Percentiles rank a stretch among this genome's conserved stretches.
These are phyloP conservation scores for Ciconia boyciana DNA, from an alignment of 2,113 vertebrate genomes.

Conservation along the genomic window DNA sequence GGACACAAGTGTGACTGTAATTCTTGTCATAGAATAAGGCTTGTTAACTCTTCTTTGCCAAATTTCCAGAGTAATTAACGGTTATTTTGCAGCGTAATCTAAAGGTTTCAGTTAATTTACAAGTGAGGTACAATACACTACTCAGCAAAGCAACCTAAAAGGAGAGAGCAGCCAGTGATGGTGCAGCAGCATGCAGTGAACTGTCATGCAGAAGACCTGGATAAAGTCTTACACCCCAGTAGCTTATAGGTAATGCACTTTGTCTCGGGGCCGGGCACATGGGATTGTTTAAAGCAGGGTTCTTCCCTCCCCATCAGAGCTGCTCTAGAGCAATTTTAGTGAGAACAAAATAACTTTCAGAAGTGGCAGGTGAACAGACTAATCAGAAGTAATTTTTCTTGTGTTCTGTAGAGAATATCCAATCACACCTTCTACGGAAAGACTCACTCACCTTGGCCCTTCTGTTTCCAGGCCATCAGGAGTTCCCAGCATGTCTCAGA, in stretches of 20 bases:
- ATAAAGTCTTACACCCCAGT: conserved; percentile 26
- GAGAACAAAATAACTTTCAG: conserved; percentile 58
- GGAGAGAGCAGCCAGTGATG: conserved; percentile 66
- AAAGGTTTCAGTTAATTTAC: conserved; percentile 67
- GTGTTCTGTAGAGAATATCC: conserved; percentile 58
- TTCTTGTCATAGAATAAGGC: conserved; percentile 71
- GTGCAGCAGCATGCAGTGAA: conserved; percentile 76
- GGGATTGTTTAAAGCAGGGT: neutral
- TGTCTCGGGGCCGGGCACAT: neutral
- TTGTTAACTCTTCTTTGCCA: conserved; percentile 63
- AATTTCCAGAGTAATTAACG: conserved; percentile 68
- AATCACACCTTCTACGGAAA: conserved; percentile 36
- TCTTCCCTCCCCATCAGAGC: conserved; percentile 52
- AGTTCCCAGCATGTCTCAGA: conserved; percentile 52
- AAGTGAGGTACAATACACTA: conserved; percentile 64
- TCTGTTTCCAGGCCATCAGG: conserved; percentile 62
- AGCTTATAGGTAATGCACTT: conserved; percentile 36
- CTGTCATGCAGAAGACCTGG: conserved; percentile 76
- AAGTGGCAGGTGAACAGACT: conserved; percentile 48
- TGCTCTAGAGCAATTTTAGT: conserved; percentile 55
- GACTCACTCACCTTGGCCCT: conserved; percentile 26
- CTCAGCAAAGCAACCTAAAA: conserved; percentile 72
- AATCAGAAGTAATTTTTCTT: conserved; percentile 21
- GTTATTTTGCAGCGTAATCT: conserved; percentile 63
- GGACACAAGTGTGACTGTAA: conserved; percentile 2